phyloP scores from a whole-genome alignment of 2,888 invertebrate genomes.

The Nycteola revayana region DNA sequence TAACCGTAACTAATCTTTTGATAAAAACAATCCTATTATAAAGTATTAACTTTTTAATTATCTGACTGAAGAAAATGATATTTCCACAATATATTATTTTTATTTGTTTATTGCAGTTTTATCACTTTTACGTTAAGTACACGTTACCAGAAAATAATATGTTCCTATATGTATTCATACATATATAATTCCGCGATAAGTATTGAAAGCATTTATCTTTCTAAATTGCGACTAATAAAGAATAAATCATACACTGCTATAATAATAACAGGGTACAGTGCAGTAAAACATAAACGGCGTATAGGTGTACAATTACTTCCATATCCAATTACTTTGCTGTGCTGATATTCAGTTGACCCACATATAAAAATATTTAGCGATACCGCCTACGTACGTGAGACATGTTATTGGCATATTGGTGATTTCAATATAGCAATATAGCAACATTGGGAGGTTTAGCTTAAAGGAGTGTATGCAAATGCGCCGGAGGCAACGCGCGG shows the following conservation, averaged over 20 bases:
- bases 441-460: constrained; percentile 28
- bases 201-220: constrained; percentile 53
- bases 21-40: too few species aligned
- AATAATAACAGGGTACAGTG: constrained; percentile 59
- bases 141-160: too few species aligned
- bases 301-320: constrained; percentile 64
- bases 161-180: background rate
- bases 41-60: too few species aligned
- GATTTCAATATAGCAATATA: constrained; percentile 52
- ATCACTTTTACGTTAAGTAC: too few species aligned
- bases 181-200: constrained; percentile 17
- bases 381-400: constrained; percentile 57
- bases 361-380: constrained; percentile 61
- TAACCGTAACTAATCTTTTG: too few species aligned
- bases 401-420: constrained; percentile 56
- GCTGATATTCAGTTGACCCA: constrained; percentile 64
- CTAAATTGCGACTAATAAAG: constrained; percentile 63
- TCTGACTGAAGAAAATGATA: too few species aligned
- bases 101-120: too few species aligned
- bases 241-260: constrained; percentile 61
- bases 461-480: constrained; percentile 50
- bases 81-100: too few species aligned
- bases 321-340: constrained; percentile 58
- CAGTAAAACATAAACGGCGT: constrained; percentile 59
- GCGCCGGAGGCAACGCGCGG: constrained; percentile 43